These are phyloP conservation scores for Pristis pectinata DNA, from an alignment of 2,797 vertebrate genomes.

Conservation along the genomic window DNA sequence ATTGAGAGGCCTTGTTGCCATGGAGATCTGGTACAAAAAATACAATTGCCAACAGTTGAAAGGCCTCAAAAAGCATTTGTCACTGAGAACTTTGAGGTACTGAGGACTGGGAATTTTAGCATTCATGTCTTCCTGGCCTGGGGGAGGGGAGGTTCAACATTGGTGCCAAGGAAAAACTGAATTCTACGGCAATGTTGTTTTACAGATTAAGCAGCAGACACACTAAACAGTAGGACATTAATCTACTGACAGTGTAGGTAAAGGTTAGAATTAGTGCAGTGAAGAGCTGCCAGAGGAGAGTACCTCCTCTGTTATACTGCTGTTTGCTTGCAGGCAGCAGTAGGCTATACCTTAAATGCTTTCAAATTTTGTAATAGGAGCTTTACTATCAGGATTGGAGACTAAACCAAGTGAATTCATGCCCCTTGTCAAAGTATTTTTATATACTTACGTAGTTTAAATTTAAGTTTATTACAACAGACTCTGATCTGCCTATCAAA, in stretches of 20 bases:
- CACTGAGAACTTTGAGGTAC: constrained; percentile 35
- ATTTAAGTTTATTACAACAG: neutral
- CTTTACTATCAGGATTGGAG: neutral
- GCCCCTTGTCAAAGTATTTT: neutral
- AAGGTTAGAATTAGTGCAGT: constrained; percentile 16
- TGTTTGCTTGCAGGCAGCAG: neutral
- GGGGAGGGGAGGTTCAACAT: constrained; percentile 13
- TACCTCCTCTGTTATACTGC: neutral
- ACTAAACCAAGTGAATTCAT: neutral
- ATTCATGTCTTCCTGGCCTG: constrained; percentile 1
- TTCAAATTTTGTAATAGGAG: neutral
- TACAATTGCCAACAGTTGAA: constrained; percentile 35
- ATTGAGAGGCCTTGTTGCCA: constrained; percentile 27
- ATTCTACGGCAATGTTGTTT: neutral
- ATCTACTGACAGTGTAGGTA: neutral
- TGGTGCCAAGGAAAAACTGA: constrained; percentile 23
- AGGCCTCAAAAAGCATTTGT: constrained; percentile 37
- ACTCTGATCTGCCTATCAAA: neutral
- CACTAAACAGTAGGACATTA: constrained; percentile 15
- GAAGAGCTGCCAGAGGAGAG: neutral
- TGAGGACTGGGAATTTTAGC: constrained; percentile 30
- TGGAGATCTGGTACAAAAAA: constrained; percentile 34
- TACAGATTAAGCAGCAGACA: constrained; percentile 12
- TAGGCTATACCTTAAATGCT: neutral
- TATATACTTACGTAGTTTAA: neutral